Conservation (phyloP, 2,888 invertebrate genomes). For the Tenthredo livida region DNA sequence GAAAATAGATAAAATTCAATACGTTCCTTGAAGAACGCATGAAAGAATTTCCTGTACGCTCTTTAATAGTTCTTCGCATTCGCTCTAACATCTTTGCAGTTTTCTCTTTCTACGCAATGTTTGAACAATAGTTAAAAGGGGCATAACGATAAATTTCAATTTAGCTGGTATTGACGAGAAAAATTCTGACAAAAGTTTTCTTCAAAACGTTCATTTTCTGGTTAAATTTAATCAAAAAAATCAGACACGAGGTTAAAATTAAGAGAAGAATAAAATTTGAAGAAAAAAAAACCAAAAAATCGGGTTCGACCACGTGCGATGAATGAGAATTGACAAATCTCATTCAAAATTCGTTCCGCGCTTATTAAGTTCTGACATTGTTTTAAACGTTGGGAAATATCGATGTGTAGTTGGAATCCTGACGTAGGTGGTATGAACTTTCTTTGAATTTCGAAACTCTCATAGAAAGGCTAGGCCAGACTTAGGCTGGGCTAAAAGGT, state of each 20-base stretch:
- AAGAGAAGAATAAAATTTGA: background rate
- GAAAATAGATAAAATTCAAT: constrained; percentile 28
- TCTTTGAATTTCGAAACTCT: constrained; percentile 45
- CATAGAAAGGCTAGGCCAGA: constrained; percentile 2
- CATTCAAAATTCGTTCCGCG: background rate
- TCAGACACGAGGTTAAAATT: background rate
- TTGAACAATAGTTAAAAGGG: background rate
- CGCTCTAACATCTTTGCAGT: background rate
- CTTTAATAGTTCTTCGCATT: background rate
- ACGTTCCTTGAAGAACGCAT: constrained; percentile 6
- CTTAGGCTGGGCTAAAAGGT: background rate
- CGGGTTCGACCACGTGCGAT: background rate
- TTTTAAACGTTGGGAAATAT: background rate
- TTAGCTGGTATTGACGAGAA: background rate
- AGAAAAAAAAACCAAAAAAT: background rate
- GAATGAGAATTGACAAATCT: background rate
- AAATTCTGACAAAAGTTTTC: no score
- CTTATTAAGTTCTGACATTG: background rate
- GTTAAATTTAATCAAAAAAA: no score
- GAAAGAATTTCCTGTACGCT: background rate
- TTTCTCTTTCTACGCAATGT: background rate
- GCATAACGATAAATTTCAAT: background rate
- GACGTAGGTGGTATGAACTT: constrained; percentile 44
- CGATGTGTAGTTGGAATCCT: constrained; percentile 23
- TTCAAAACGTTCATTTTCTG: no score